Conservation (phyloP, 2,797 vertebrate species). For the Fistularia commersonii region DNA sequence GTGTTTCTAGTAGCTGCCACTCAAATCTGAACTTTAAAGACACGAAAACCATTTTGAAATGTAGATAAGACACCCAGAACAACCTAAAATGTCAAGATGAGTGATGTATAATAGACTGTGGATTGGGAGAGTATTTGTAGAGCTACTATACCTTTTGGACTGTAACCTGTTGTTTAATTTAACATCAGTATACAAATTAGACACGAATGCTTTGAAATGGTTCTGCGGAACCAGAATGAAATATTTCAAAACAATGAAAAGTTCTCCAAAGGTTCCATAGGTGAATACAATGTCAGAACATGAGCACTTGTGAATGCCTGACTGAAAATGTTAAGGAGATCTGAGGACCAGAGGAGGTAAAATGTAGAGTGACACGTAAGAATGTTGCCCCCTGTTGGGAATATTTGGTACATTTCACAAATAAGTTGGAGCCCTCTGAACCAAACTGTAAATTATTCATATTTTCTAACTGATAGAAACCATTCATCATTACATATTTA, state of each 20-base stretch:
- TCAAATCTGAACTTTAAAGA: slow-evolving; percentile 47
- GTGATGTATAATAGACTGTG: slow-evolving; percentile 29
- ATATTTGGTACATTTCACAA: slow-evolving; percentile 12
- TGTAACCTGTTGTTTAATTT: background rate
- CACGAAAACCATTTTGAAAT: slow-evolving; percentile 32
- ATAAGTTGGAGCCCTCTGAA: too few relatives aligned
- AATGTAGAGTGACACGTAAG: slow-evolving; percentile 22
- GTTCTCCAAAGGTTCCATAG: too few relatives aligned
- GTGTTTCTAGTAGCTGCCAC: slow-evolving; percentile 49
- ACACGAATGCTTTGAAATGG: too few relatives aligned
- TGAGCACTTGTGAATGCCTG: background rate
- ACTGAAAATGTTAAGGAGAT: slow-evolving; percentile 2
- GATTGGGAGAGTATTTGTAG: slow-evolving; percentile 12
- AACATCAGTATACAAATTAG: too few relatives aligned
- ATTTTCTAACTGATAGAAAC: background rate
- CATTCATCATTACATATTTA: too few relatives aligned
- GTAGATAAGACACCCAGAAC: slow-evolving; percentile 38
- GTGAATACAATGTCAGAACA: too few relatives aligned
- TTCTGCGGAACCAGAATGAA: too few relatives aligned
- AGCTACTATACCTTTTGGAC: slow-evolving; percentile 5
- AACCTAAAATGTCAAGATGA: slow-evolving; percentile 50
- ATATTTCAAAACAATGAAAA: too few relatives aligned
- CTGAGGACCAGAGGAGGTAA: slow-evolving; percentile 10
- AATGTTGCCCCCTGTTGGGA: slow-evolving; percentile 67
- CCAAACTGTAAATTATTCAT: background rate